Evolutionary conservation across 1,140 invertebrate genomes (phyloP).

Genomic region (Pectinophora gossypiella): DNA sequence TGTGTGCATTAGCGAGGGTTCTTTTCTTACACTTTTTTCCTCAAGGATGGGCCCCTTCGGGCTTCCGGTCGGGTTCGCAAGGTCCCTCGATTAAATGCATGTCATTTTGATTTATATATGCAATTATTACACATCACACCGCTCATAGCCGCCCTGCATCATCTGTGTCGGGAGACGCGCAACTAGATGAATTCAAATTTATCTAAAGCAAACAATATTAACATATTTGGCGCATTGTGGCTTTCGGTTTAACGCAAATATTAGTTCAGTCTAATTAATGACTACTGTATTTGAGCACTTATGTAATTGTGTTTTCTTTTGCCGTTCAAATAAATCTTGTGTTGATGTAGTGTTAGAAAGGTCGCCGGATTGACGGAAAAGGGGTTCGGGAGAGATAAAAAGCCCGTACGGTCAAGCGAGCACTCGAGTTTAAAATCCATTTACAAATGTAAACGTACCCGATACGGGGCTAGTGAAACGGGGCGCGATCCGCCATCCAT

Average conservation of each 20-base stretch:
- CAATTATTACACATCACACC: conserved; percentile 60
- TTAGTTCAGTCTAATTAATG: conserved; percentile 23
- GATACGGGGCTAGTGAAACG: too few relatives aligned
- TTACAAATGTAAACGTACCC: conserved; percentile 45
- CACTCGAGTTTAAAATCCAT: conserved; percentile 38
- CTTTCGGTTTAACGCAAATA: conserved; percentile 17
- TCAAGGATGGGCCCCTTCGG: conserved; percentile 25
- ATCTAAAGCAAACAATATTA: conserved; percentile 23
- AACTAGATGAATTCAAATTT: conserved; percentile 12
- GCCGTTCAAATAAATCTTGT: not conserved
- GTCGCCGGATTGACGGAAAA: conserved; percentile 9
- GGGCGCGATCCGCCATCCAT: conserved; percentile 30
- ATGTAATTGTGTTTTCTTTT: conserved; percentile 1
- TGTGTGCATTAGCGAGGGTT: conserved; percentile 57
- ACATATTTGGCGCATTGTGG: conserved; percentile 16
- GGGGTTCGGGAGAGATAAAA: conserved; percentile 8
- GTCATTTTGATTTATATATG: conserved; percentile 74
- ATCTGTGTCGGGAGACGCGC: conserved; percentile 4
- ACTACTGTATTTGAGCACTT: conserved; percentile 9
- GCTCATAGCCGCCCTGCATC: not conserved
- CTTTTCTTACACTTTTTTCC: conserved; percentile 41
- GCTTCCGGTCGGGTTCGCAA: conserved; percentile 37
- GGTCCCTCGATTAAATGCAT: conserved; percentile 56
- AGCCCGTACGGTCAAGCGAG: conserved; percentile 18
- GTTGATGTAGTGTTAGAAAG: not conserved